These are phyloP conservation scores for Tupaia chinensis DNA, from an alignment of 2,113 vertebrate genomes.

Conservation along the genomic window DNA sequence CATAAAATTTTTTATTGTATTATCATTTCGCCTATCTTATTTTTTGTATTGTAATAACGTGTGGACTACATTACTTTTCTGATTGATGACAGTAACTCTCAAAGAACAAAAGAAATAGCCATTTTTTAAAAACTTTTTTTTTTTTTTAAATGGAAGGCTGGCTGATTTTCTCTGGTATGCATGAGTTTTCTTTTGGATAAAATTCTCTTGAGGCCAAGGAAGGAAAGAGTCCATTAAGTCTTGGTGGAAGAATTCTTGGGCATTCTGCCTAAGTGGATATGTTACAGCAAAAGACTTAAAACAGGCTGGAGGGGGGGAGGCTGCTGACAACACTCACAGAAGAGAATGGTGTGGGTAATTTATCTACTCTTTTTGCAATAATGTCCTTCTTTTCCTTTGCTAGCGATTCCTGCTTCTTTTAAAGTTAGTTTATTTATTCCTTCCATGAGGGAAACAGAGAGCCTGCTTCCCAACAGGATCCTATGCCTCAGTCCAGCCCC, in stretches of 20 bases:
- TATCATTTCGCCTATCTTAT: background rate
- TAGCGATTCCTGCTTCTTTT: background rate
- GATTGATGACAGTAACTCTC: background rate
- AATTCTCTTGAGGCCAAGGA: fast-evolving
- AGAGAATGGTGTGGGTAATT: background rate
- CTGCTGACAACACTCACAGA: background rate
- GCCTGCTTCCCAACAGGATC: too few relatives aligned
- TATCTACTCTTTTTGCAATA: background rate
- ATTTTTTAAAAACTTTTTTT: background rate
- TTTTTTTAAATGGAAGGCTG: background rate
- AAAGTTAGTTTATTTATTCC: too few relatives aligned
- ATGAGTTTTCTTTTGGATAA: background rate
- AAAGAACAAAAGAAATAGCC: background rate
- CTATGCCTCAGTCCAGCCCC: too few relatives aligned
- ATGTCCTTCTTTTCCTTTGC: background rate
- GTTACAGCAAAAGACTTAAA: background rate
- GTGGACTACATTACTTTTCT: background rate
- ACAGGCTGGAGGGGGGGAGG: too few relatives aligned
- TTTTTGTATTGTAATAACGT: background rate
- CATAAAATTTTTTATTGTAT: background rate
- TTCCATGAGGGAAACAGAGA: too few relatives aligned
- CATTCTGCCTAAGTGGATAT: background rate
- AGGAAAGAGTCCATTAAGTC: background rate
- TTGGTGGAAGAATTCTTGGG: background rate
- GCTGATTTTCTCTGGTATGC: background rate